Evolutionary conservation across 1,140 invertebrate species (phyloP), one percentile per base, ranked within the genome.

Genomic region (Danaus melanippus): DNA sequence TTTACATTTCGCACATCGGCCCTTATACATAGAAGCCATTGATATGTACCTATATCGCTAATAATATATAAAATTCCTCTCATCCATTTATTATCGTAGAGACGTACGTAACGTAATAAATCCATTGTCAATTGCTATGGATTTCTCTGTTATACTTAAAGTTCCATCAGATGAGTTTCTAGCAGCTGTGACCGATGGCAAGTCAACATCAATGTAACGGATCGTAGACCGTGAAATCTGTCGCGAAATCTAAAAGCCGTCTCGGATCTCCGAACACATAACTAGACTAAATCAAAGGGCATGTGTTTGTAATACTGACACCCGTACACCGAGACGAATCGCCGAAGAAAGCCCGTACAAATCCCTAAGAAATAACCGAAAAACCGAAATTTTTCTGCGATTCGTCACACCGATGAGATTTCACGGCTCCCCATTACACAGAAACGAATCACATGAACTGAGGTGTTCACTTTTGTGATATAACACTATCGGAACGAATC

Each of bases 281-380:
- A 61, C 65, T 51, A 65, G 60, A 10, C 64, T 74, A 76, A 84
- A 80, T 86, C 80, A 86, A 86, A 76, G 60, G 67, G 60, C 79
- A 82, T 86, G 71, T 86, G 81, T 86, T 83, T 82, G 83, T 79
- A 76, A 82, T 78, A 51, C 80, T 83, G 76, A 84, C 79, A 84
- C 72, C 81, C 83, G 83, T 86, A 72, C 69, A 77, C 74, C 81
- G 77, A 51, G 57, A 57, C 83, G 64, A 86, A 86, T 86, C 70
- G 56, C 56, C 76, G 81, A 84, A 86, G 84, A 86, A 86, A 86
- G 80, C 69, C 84, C 79, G 78, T 84, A 79, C 76, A 86, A 86
- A 86, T 86, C 76, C 73, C 68, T 78, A 84, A 86, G 83, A 86
- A 86, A 86, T 82, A 86, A 86, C 79, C 83, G 83, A 86, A 82